Base-by-base conservation (phyloP, 2,797 vertebrate species). In the Helicolenus hilgendorfi region DNA sequence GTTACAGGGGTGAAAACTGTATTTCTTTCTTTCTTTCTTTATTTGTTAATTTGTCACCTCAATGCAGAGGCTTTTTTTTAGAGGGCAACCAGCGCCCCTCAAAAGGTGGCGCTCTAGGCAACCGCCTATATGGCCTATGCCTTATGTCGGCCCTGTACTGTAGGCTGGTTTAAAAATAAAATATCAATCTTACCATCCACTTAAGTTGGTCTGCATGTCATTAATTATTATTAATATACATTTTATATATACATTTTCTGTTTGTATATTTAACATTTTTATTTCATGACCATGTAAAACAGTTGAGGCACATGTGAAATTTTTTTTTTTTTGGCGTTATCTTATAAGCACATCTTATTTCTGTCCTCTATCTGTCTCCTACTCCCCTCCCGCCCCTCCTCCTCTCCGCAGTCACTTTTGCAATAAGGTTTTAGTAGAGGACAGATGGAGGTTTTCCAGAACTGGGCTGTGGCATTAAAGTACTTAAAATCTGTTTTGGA, bases 361-460 rank as follows among this genome's bases (percentile, higher is more conserved):
- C 65, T 77, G 24, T 72, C 67, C 58, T 79, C 64, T 63, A 56
- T 83, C 76, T 8, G 18, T 88, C 72, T 89, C 36, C n/a, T 55
- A 65, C 72, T 73, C 24, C 62, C 75, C 62, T 73, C 24, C 62
- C 75, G 58, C 41, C 76, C 49, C n/a, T 22, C 65, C 78, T 73
- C 24, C 68, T 77, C 62, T 35, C 59, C 7, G 4, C 74, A 59
- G 62, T 78, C 71, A 68, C 55, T 85, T 87, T 45, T 62, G 85
- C 74, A 88, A 81, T 85, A 91, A 78, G 84, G 31, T 91, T 88
- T 95, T 81, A 88, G 72, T 27, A 65, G 68, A 87, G 87, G 87
- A 89, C 93, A 94, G 94, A 92, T 95, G 87, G 90, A 88, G 80
- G 72, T 92, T 94, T 94, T 91, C 83, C 86, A 83, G 78, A 88